A percentile compares a stretch with the other conserved stretches of the same genome.
phyloP scores from a whole-genome alignment of 2,113 vertebrate species.

The Nothoprocta pentlandii region DNA sequence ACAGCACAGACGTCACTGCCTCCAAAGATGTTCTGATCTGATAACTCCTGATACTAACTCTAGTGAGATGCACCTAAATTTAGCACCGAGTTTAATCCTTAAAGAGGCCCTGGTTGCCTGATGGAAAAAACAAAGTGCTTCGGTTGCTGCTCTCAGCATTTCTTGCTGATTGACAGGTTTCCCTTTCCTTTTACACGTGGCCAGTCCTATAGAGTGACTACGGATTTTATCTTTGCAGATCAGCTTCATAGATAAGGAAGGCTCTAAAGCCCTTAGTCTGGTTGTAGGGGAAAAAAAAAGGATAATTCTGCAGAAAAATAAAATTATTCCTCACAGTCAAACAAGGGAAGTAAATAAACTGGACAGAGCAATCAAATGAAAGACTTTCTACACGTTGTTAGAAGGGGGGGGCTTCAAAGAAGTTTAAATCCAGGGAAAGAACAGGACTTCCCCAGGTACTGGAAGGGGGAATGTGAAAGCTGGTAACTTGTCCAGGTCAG shows the following conservation, averaged over 20 bases:
- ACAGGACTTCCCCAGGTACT: neutral
- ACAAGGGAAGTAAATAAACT: neutral
- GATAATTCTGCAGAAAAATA: neutral
- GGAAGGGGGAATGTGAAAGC: neutral
- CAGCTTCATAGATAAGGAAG: neutral
- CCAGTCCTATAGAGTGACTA: neutral
- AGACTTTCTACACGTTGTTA: neutral
- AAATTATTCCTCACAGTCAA: neutral
- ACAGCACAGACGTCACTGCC: conserved; percentile 23
- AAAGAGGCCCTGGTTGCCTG: conserved; percentile 46
- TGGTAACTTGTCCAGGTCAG: neutral
- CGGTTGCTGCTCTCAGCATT: conserved; percentile 46
- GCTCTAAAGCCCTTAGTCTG: neutral
- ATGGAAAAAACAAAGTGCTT: conserved; percentile 48
- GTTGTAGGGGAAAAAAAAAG: neutral
- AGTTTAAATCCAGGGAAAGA: neutral
- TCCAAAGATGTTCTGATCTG: conserved; percentile 53
- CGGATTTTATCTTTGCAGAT: neutral
- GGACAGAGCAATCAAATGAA: neutral
- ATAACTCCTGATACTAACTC: conserved; percentile 51
- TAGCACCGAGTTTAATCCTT: conserved; percentile 62
- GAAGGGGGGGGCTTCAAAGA: neutral
- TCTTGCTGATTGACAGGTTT: conserved; percentile 21
- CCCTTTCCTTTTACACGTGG: neutral
- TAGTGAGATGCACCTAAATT: conserved; percentile 40